Percentiles rank a stretch among this genome's conserved stretches.
Evolutionary conservation across 1,140 invertebrate species (phyloP).

Genomic region (Solen grandis): DNA sequence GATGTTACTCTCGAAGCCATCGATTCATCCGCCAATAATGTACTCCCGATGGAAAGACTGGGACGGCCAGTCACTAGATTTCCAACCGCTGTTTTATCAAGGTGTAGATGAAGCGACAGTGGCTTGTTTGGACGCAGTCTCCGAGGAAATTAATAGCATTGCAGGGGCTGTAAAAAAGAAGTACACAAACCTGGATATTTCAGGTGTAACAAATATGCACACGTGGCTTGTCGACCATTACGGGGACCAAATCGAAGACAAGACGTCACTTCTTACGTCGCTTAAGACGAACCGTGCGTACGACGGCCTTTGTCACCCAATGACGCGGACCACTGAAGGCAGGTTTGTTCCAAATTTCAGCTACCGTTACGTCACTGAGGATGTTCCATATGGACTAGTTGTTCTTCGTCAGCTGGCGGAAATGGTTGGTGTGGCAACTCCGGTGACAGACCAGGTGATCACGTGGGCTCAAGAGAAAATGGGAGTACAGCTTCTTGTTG

Average conservation of each 20-base stretch:
- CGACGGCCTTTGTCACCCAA: too few relatives aligned
- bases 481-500: constrained; percentile 67
- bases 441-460: constrained; percentile 64
- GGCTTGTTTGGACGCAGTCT: constrained; percentile 54
- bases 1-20: constrained; percentile 61
- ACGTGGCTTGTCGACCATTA: constrained; percentile 66
- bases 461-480: constrained; percentile 71
- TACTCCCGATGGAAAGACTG: too few relatives aligned
- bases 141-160: constrained; percentile 62
- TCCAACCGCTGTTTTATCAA: constrained; percentile 72
- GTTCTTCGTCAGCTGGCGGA: constrained; percentile 70
- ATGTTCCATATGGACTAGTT: constrained; percentile 69
- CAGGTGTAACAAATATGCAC: constrained; percentile 61
- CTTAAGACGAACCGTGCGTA: too few relatives aligned
- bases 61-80: constrained; percentile 63
- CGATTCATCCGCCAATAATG: too few relatives aligned
- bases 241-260: constrained; percentile 61
- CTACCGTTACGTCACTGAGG: too few relatives aligned
- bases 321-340: too few relatives aligned
- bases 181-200: constrained; percentile 55
- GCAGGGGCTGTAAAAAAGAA: constrained; percentile 55
- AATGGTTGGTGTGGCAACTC: constrained; percentile 61
- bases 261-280: too few relatives aligned
- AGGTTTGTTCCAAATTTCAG: too few relatives aligned
- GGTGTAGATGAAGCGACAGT: constrained; percentile 65